Evolutionary conservation across 2,797 vertebrate genomes (phyloP).

Genomic region (Morus bassanus): DNA sequence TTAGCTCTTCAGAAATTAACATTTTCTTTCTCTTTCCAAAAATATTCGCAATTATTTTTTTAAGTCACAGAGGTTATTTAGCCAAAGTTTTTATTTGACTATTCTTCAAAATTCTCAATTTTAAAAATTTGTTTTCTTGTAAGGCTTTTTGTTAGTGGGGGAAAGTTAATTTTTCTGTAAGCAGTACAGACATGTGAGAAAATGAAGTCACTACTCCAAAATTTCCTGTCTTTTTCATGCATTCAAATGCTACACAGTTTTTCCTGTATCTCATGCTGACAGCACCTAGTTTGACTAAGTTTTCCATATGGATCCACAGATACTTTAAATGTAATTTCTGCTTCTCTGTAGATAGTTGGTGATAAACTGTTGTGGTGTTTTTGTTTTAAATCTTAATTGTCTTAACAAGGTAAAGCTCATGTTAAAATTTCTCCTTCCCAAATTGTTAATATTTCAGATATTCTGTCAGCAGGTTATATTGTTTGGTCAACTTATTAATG

Average conservation of each 20-base stretch:
- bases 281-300: not conserved
- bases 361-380: not conserved
- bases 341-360: not conserved
- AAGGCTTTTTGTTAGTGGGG: not conserved
- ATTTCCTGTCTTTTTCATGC: not conserved
- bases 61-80: not conserved
- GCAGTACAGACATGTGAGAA: not conserved
- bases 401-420: conserved; percentile 35
- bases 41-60: not conserved
- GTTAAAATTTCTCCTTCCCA: conserved; percentile 16
- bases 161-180: not conserved
- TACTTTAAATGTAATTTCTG: conserved; percentile 32
- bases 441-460: conserved; percentile 19
- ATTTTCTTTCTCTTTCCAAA: not conserved
- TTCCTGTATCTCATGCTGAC: not conserved
- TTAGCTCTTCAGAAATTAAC: not conserved
- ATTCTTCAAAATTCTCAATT: not conserved
- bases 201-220: not conserved
- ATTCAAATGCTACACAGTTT: not conserved
- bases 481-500: conserved; percentile 24
- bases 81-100: not conserved
- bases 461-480: conserved; percentile 18
- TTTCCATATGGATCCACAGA: not conserved
- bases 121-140: not conserved
- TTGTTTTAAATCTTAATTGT: conserved; percentile 31